Evolutionary conservation across 2,113 vertebrate species (phyloP).

Genomic region (Syngnathus typhle): DNA sequence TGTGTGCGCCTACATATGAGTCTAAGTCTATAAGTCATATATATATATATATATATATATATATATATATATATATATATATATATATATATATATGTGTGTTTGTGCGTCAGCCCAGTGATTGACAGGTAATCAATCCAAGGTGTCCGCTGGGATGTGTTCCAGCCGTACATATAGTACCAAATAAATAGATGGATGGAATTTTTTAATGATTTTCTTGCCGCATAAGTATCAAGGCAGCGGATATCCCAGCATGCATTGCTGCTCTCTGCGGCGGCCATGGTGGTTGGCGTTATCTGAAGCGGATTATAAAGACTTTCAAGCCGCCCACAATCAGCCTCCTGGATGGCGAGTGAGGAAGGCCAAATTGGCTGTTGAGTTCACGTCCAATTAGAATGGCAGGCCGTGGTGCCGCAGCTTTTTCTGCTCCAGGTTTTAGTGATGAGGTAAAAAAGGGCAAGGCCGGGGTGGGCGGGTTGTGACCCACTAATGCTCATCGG

Average conservation of each 20-base stretch:
- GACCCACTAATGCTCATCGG: neutral
- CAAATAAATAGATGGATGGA: neutral
- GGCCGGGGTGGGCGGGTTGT: conserved; percentile 11
- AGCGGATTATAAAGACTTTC: conserved; percentile 44
- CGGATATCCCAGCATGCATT: conserved; percentile 14
- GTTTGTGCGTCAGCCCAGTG: neutral
- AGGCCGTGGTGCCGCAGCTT: conserved; percentile 13
- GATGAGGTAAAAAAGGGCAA: conserved; percentile 30
- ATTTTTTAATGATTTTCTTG: neutral
- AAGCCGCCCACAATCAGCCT: conserved; percentile 45
- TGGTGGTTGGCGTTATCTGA: conserved; percentile 30
- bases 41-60: too few relatives aligned
- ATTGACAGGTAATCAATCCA: conserved; percentile 3
- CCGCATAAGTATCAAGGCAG: neutral
- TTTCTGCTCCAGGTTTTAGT: conserved; percentile 15
- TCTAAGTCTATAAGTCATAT: too few relatives aligned
- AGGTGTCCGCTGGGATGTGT: neutral
- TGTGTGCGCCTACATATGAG: neutral
- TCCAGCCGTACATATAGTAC: neutral
- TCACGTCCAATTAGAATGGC: conserved; percentile 47
- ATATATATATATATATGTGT: too few relatives aligned
- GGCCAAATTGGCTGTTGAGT: conserved; percentile 48
- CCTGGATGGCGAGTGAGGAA: conserved; percentile 28
- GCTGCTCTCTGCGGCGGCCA: conserved; percentile 13
- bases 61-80: too few relatives aligned